These are phyloP conservation scores for Drosophila sordidapex DNA, from an alignment of 2,888 invertebrate species.

Conservation along the genomic window DNA sequence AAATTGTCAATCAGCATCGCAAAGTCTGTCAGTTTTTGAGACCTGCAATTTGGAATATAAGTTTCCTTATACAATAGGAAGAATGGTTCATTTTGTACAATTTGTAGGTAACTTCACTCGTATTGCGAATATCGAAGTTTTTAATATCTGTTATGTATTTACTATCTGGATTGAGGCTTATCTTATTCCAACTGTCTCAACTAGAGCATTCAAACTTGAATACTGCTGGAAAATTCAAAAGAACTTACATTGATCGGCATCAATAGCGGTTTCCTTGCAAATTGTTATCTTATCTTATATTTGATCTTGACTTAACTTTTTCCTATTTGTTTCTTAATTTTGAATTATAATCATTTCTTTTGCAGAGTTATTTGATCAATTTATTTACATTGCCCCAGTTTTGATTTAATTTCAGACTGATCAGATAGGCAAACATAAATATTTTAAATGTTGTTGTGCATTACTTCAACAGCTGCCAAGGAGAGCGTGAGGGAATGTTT, in stretches of 20 bases:
- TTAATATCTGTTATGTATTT: background rate
- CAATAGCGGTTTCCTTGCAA: background rate
- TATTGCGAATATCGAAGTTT: background rate
- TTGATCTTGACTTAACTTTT: background rate
- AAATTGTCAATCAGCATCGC: background rate
- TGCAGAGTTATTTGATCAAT: background rate
- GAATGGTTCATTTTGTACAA: too few relatives aligned
- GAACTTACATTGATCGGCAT: background rate
- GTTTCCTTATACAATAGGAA: background rate
- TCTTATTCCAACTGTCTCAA: background rate
- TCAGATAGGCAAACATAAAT: background rate
- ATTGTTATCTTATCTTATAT: too few relatives aligned
- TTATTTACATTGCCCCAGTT: background rate
- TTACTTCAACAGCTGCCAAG: background rate
- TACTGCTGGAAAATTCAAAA: background rate
- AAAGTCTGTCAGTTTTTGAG: background rate
- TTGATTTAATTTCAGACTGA: background rate
- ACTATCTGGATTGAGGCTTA: background rate
- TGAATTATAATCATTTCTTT: background rate
- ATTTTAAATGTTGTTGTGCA: background rate
- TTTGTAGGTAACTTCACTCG: background rate
- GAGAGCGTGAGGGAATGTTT: conserved; percentile 33
- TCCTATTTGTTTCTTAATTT: background rate
- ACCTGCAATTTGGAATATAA: background rate
- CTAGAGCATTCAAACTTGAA: background rate